Conservation (phyloP, 2,797 vertebrate genomes). For the Coranthus polyacanthus region DNA sequence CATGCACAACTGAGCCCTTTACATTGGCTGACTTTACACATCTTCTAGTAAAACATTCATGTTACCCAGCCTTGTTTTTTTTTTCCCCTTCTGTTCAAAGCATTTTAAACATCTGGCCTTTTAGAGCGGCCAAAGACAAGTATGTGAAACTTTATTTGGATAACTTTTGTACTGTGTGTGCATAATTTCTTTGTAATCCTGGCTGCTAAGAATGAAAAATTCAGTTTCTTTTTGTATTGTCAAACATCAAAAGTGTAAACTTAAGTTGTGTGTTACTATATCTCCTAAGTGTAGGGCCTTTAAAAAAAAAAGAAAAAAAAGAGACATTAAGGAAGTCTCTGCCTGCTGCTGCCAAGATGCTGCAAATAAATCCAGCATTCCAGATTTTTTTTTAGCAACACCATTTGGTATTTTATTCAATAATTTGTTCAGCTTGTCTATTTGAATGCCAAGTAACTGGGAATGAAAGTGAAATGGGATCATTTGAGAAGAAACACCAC, state of each 20-base stretch:
- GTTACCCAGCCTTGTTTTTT: conserved; percentile 27
- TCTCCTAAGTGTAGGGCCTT: conserved; percentile 26
- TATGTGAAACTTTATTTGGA: conserved; percentile 32
- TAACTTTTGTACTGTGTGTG: conserved; percentile 37
- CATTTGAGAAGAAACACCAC: conserved; percentile 57
- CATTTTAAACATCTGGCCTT: conserved; percentile 19
- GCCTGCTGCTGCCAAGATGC: conserved; percentile 33
- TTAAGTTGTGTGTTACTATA: conserved; percentile 16
- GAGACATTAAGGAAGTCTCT: conserved; percentile 20
- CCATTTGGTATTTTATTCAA: conserved; percentile 48
- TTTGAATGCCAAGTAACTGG: conserved; percentile 29
- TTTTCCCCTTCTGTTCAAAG: conserved; percentile 36
- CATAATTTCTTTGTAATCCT: conserved; percentile 36
- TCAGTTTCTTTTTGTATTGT: conserved; percentile 17
- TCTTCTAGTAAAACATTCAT: conserved; percentile 48
- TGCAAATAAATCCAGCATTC: conserved; percentile 6
- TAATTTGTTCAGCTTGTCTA: conserved; percentile 32
- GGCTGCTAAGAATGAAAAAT: conserved; percentile 5
- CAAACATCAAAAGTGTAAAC: conserved; percentile 40
- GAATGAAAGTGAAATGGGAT: conserved; percentile 39
- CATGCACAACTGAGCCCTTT: conserved; percentile 83
- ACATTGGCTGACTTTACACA: conserved; percentile 61
- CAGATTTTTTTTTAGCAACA: conserved; percentile 2
- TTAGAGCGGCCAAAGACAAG: conserved; percentile 20
- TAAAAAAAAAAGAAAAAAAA: neutral